A percentile compares a stretch with the other conserved stretches of the same genome.
Conservation (phyloP, 2,797 vertebrate genomes). For the Oreochromis grahami region DNA sequence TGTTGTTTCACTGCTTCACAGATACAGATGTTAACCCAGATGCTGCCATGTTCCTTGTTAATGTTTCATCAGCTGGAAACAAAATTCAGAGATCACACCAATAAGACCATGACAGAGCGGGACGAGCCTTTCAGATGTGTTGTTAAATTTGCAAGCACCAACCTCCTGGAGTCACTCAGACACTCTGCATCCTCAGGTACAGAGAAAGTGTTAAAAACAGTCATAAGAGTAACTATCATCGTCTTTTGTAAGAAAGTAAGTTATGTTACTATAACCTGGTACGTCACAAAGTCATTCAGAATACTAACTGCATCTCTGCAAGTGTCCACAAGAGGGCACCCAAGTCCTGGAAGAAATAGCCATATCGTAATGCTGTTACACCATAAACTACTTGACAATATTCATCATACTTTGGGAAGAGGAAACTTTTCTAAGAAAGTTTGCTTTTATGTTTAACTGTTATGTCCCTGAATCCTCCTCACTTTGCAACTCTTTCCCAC, state of each 20-base stretch:
- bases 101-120: conserved; percentile 65
- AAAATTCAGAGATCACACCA: conserved; percentile 77
- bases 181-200: conserved; percentile 84
- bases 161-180: conserved; percentile 87
- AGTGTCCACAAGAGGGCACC: conserved; percentile 49
- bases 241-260: neutral
- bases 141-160: conserved; percentile 87
- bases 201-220: neutral
- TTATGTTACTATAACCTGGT: neutral
- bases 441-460: neutral
- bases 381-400: neutral
- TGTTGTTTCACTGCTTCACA: neutral
- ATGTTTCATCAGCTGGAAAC: conserved; percentile 85
- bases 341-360: neutral
- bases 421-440: neutral
- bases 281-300: neutral
- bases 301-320: neutral
- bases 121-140: conserved; percentile 83
- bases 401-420: neutral
- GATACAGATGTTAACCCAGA: neutral
- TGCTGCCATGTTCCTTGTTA: neutral
- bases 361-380: neutral
- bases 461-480: neutral
- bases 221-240: neutral
- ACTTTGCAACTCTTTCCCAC: neutral